These are phyloP conservation scores for Hemichromis elongatus DNA, from an alignment of 2,113 vertebrate genomes.

Conservation along the genomic window DNA sequence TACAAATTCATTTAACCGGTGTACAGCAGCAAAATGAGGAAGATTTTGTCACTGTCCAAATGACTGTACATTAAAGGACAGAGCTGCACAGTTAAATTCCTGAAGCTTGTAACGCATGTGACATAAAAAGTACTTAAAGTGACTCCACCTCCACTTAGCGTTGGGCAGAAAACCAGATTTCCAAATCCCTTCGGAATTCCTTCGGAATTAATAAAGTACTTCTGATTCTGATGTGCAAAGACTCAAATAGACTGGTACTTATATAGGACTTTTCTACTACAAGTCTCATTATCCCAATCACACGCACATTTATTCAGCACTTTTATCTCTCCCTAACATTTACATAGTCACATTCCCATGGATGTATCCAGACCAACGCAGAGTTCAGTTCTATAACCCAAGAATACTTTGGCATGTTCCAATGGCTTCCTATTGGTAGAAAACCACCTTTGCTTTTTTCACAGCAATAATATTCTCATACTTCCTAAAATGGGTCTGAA, in stretches of 20 bases:
- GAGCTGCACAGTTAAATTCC: neutral
- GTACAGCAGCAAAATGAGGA: neutral
- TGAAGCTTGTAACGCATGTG: neutral
- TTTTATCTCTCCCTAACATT: neutral
- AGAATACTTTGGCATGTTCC: neutral
- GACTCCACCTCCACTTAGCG: neutral
- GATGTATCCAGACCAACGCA: neutral
- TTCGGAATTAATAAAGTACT: too few species aligned
- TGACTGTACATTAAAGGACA: neutral
- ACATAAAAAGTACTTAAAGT: neutral
- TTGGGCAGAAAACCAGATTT: neutral
- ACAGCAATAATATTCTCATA: neutral
- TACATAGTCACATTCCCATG: neutral
- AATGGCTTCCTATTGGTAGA: neutral
- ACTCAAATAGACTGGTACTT: neutral
- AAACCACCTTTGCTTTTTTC: accelerated
- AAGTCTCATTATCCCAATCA: neutral
- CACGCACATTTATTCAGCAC: neutral
- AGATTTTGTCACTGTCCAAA: neutral
- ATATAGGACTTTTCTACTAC: neutral
- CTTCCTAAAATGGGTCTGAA: neutral
- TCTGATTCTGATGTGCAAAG: too few species aligned
- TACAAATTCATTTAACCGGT: neutral
- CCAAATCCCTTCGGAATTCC: too few species aligned
- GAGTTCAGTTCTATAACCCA: too few species aligned